Conservation (phyloP, 35 echinoderm and acorn worm genomes). For the Apostichopus japonicus region DNA sequence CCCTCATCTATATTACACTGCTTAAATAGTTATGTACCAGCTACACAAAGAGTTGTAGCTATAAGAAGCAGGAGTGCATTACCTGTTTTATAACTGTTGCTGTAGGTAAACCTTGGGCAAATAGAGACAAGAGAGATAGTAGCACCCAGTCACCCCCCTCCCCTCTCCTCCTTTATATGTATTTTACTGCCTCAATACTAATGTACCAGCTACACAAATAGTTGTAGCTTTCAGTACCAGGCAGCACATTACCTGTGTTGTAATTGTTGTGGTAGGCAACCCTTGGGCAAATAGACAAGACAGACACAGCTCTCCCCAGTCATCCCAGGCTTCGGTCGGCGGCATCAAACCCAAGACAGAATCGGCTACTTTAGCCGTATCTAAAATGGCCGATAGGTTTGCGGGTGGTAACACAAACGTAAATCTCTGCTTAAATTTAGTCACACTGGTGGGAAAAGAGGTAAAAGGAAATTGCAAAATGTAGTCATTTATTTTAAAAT, state of each 20-base stretch:
- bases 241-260: conserved; percentile 8
- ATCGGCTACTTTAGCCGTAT: conserved; percentile 87
- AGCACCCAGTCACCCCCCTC: too few relatives aligned
- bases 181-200: too few relatives aligned
- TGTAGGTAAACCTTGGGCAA: too few relatives aligned
- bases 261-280: conserved; percentile 37
- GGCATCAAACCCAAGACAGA: conserved; percentile 59
- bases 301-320: conserved; percentile 46
- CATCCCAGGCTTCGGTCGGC: conserved; percentile 36
- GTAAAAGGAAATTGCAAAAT: neutral
- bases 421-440: conserved; percentile 86
- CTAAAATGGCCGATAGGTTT: conserved; percentile 80
- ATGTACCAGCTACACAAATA: too few relatives aligned
- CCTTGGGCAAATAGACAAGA: conserved; percentile 41
- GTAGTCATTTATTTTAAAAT: neutral
- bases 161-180: too few relatives aligned
- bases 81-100: too few relatives aligned
- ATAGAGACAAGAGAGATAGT: too few relatives aligned
- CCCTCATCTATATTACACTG: too few relatives aligned
- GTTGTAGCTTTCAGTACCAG: too few relatives aligned
- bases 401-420: conserved; percentile 78
- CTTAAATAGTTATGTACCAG: too few relatives aligned
- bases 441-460: conserved; percentile 63
- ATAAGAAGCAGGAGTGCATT: too few relatives aligned
- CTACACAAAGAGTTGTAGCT: too few relatives aligned